Base-by-base conservation (phyloP, 1,140 invertebrate genomes). In the Uloborus diversus region DNA sequence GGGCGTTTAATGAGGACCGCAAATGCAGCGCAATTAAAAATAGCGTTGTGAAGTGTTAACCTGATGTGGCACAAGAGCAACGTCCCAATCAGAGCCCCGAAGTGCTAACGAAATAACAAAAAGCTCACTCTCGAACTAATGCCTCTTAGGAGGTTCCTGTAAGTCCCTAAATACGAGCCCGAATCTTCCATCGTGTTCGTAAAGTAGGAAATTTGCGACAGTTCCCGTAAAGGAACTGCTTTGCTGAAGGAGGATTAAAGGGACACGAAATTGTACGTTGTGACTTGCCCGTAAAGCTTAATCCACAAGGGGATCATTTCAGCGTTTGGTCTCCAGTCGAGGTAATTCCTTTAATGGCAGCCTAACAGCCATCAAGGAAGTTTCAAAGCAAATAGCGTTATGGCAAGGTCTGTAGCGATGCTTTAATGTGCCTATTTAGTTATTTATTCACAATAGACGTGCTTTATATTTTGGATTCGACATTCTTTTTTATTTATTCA, bases 361-460 rank as follows among this genome's bases (percentile, higher is more conserved):
- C 23, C 61, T 65, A 78, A 78, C 73, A 65, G 59, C 73, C 47
- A 35, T 35, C 53, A 53, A 73, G 53, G 42, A 78, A 66, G 70
- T 32, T 32, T 65, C 47, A 32, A 59, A 56, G 32, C 62, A 56
- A 66, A 57, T 64, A 62, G 42, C 57, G 42, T 64, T 65, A 78
- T 65, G 73, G 47, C 14, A 28, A 51, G 59, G 64, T 23, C 57
- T 51, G 53, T 59, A 37, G 47, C 27, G 62, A 65, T 53, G 7
- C 73, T 66, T 57, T 78, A 78, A 78, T 78, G 57, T 78, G 33
- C 49, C 73, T 23, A 61, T 73, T 64, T 75, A 75, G 61, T 78
- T 78, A 78, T 78, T 78, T 78, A 78, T 78, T 78, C 62, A 78
- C 33, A 65, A 78, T 78, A 28, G 73, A 78, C 25, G 73, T 71